Evolutionary conservation across 2,888 invertebrate species (phyloP).

Genomic region (Microdon myrmicae): DNA sequence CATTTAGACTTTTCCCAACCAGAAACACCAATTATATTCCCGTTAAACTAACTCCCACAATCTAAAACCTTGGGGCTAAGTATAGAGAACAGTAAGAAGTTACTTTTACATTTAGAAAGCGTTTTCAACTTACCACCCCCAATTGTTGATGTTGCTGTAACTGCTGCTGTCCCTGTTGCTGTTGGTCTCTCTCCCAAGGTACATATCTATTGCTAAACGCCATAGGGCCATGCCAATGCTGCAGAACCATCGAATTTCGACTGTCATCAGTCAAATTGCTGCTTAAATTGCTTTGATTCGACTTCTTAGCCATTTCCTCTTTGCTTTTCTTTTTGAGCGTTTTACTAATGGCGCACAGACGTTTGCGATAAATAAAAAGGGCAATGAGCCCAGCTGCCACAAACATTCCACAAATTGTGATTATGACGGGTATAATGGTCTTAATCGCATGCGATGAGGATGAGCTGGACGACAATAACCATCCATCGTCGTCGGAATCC

Average conservation of each 20-base stretch:
- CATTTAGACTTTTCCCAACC: too few species aligned
- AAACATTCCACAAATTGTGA: constrained; percentile 77
- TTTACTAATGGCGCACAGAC: constrained; percentile 75
- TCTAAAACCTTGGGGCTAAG: constrained; percentile 1
- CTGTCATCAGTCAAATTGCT: constrained; percentile 63
- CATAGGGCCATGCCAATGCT: constrained; percentile 83
- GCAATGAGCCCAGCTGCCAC: constrained; percentile 75
- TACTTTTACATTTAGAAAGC: constrained; percentile 8
- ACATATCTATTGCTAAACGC: constrained; percentile 86
- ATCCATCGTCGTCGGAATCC: constrained; percentile 30
- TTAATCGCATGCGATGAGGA: constrained; percentile 70
- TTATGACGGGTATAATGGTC: constrained; percentile 75
- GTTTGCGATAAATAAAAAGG: constrained; percentile 75
- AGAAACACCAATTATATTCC: too few species aligned
- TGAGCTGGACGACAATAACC: constrained; percentile 53
- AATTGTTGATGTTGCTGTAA: too few species aligned
- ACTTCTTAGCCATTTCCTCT: constrained; percentile 78
- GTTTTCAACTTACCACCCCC: constrained; percentile 61
- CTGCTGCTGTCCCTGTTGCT: constrained; percentile 59
- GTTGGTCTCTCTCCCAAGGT: constrained; percentile 77
- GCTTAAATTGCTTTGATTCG: constrained; percentile 63
- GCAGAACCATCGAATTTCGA: constrained; percentile 71
- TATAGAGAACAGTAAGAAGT: background rate
- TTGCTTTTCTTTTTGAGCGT: constrained; percentile 70
- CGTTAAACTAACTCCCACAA: too few species aligned